Evolutionary conservation across 2,888 invertebrate species (phyloP).

Genomic region (Callyntrura sp.): DNA sequence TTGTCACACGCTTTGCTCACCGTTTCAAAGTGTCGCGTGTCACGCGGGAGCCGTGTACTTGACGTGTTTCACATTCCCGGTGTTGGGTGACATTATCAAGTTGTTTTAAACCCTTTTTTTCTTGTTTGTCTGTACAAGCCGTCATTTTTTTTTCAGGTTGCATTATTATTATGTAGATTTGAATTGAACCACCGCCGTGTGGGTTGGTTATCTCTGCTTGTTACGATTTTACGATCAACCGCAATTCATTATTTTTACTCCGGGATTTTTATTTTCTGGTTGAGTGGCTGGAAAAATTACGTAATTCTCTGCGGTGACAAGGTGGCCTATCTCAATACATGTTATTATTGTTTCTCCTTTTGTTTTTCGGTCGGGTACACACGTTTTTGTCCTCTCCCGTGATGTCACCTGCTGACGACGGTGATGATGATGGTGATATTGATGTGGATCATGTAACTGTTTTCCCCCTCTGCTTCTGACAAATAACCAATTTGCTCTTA

Average conservation of each 20-base stretch:
- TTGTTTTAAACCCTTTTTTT: background rate
- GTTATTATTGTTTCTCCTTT: background rate
- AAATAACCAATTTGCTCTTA: background rate
- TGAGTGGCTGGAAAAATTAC: constrained; percentile 53
- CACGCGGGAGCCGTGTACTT: constrained; percentile 22
- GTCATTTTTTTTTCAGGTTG: background rate
- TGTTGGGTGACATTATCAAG: background rate
- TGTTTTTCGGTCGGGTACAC: background rate
- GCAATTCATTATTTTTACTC: background rate
- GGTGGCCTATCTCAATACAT: background rate
- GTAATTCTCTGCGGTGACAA: constrained; percentile 26
- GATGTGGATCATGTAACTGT: too few relatives aligned
- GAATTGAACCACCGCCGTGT: too few relatives aligned
- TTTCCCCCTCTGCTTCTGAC: background rate
- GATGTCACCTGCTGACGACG: constrained; percentile 49
- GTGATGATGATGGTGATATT: too few relatives aligned
- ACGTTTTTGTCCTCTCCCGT: constrained; percentile 4
- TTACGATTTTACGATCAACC: background rate
- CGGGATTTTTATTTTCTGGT: constrained; percentile 45
- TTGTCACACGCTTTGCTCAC: constrained; percentile 8
- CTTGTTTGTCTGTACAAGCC: background rate
- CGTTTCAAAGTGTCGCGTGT: constrained; percentile 26
- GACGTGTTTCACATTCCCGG: constrained; percentile 47
- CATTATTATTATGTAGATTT: too few relatives aligned
- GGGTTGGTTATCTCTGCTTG: too few relatives aligned